A percentile compares a stretch with the other conserved stretches of the same genome.
phyloP scores from a whole-genome alignment of 92 coral and sea anemone species.

The Zoanthus sociatus region DNA sequence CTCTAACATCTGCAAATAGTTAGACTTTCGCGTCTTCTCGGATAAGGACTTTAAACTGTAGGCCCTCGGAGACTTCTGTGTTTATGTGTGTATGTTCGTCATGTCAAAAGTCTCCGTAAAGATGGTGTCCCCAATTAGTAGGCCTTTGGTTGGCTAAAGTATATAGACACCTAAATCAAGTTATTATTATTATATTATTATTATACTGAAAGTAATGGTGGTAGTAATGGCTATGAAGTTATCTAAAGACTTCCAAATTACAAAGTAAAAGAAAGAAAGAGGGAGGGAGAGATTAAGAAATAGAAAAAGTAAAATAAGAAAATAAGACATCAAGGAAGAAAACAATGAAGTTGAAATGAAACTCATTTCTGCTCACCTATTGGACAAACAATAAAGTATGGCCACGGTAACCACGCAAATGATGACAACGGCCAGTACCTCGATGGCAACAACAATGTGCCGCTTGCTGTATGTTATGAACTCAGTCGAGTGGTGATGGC shows the following conservation, averaged over 20 bases:
- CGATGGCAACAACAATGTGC: conserved; percentile 10
- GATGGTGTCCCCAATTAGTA: too few relatives aligned
- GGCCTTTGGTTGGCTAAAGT: too few relatives aligned
- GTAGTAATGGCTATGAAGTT: too few relatives aligned
- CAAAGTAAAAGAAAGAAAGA: neutral
- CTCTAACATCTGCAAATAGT: too few relatives aligned
- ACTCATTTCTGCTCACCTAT: neutral
- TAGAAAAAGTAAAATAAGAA: neutral
- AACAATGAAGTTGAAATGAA: neutral
- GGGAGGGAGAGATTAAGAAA: neutral
- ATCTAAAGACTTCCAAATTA: neutral
- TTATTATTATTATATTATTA: too few relatives aligned
- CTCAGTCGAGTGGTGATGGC: neutral
- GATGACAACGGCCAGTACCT: conserved; percentile 17
- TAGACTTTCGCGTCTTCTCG: too few relatives aligned
- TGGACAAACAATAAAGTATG: neutral
- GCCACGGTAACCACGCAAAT: neutral
- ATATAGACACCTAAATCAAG: too few relatives aligned
- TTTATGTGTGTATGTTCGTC: too few relatives aligned
- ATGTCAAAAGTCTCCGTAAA: too few relatives aligned
- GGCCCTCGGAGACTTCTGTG: too few relatives aligned
- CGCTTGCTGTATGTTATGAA: neutral
- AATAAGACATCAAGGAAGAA: neutral
- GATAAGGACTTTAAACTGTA: too few relatives aligned
- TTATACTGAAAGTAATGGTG: too few relatives aligned